Conservation (phyloP, 2,113 vertebrate genomes). For the Sarotherodon lohbergeri region DNA sequence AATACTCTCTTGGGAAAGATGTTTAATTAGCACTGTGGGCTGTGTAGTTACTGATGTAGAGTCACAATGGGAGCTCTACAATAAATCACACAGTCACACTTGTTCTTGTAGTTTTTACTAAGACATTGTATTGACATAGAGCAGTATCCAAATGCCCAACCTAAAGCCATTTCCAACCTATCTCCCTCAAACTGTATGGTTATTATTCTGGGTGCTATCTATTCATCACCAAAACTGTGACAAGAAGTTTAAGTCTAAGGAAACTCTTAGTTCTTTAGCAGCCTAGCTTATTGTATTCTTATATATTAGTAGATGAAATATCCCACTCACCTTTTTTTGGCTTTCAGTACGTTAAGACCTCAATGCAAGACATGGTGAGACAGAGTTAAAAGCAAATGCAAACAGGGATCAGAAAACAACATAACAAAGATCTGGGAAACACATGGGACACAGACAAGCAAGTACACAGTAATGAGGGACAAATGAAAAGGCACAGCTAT, state of each 20-base stretch:
- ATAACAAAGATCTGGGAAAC: not conserved
- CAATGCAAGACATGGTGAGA: not conserved
- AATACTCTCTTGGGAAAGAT: not conserved
- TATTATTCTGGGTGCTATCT: not conserved
- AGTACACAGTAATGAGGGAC: not conserved
- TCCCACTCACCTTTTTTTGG: not conserved
- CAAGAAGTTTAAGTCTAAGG: not conserved
- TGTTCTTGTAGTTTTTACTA: not conserved
- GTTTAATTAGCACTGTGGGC: conserved; percentile 36
- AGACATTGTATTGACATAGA: not conserved
- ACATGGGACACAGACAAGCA: not conserved
- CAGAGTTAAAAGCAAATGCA: not conserved
- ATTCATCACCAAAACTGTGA: not conserved
- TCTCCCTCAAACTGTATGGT: not conserved
- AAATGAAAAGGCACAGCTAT: not conserved
- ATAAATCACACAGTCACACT: not conserved
- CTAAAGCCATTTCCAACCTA: not conserved
- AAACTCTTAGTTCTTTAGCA: not conserved
- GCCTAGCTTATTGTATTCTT: not conserved
- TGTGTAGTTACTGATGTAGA: conserved; percentile 28
- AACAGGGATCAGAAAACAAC: not conserved
- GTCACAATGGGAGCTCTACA: not conserved
- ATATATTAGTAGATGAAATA: not conserved
- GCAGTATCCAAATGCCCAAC: not conserved
- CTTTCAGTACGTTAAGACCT: not conserved